Evolutionary conservation across 2,888 invertebrate genomes (phyloP), one percentile per base, ranked within the genome.

Genomic region (Drosophila multiciliata): DNA sequence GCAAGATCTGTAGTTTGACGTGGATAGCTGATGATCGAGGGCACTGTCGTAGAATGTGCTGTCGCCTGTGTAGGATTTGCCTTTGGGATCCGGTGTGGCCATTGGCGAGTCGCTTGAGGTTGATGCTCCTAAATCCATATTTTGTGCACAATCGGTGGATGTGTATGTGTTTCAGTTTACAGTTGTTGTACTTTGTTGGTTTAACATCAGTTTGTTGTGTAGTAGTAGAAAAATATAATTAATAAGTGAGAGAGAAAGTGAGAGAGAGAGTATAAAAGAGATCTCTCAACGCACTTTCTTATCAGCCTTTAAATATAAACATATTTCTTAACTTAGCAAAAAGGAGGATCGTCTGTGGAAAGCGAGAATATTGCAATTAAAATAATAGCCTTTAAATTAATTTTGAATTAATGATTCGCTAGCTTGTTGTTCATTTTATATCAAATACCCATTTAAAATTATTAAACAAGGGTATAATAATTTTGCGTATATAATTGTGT

Each of bases 41-140:
- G 92, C 92, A 63, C 92, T 92, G 50, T 90, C 90, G 70, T 93
- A 93, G 11, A 92, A 73, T 40, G 90, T 92, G 60, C 73, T 82
- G 50, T 86, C 89, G 71, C 54, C 72, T 15, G 80, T 71, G 17
- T 62, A 70, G 6, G 74, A 74, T 69, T 62, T 88, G 54, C 40
- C 73, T 17, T 73, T 72, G 9, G 75, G 68, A 52, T 80, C 80
- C 35, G 76, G 66, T 52, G 80, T 80, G 63, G 50, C 70, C 55
- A 64, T 71, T 72, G 65, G 64, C 36, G 89, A 75, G 68, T 80
- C 68, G 72, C 71, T 76, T 33, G 82, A 73, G 55, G 75, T 66
- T 53, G 88, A 80, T 59, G 78, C 61, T 68, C 81, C 78, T 76
- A 82, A 73, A 74, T 87, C 87, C 87, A 87, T 87, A 23, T 29